Evolutionary conservation across 2,797 vertebrate genomes (phyloP).

Genomic region (Pyrocephalus nanus): DNA sequence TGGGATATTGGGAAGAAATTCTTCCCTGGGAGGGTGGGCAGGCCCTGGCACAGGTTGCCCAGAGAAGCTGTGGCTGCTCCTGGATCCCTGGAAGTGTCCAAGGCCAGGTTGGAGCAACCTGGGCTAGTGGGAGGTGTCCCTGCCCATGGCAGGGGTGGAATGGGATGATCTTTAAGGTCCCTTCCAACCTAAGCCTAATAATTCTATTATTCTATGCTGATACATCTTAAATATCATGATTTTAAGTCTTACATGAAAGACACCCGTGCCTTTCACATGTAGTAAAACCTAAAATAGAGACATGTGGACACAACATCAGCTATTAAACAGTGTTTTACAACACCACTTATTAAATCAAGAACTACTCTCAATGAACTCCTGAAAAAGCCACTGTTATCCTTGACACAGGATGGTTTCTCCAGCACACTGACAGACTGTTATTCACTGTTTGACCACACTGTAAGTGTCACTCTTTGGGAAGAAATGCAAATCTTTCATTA

Average conservation of each 20-base stretch:
- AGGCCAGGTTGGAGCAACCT: rapidly evolving
- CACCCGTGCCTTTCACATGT: not conserved
- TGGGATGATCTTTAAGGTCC: not conserved
- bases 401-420: not conserved
- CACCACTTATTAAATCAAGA: not conserved
- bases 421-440: not conserved
- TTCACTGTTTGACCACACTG: not conserved
- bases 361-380: not conserved
- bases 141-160: not conserved
- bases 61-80: not conserved
- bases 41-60: not conserved
- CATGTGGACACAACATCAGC: not conserved
- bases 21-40: rapidly evolving
- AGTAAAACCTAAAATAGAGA: not conserved
- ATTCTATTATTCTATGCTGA: not conserved
- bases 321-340: not conserved
- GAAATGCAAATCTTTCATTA: not conserved
- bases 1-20: not conserved
- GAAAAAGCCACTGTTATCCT: not conserved
- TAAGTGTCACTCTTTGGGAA: not conserved
- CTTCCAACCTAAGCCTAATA: not conserved
- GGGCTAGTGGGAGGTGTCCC: rapidly evolving
- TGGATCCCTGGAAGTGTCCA: not conserved
- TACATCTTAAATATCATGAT: not conserved
- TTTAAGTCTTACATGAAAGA: not conserved